These are phyloP conservation scores for Subacronicta megacephala DNA, from an alignment of 2,888 invertebrate species.

Conservation along the genomic window DNA sequence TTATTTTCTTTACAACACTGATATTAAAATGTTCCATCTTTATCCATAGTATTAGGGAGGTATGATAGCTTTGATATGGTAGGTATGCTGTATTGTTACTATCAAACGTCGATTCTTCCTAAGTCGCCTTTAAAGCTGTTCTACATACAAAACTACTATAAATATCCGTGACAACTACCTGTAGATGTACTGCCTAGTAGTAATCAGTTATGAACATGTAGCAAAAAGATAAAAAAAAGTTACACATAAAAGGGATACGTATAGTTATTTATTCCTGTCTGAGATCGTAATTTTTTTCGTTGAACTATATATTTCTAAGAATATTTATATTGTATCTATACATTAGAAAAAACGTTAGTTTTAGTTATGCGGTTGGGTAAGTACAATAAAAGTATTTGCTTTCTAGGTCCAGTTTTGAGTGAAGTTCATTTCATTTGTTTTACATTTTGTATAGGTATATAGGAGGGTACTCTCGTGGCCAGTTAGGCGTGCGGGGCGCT, in stretches of 20 bases:
- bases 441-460: constrained; percentile 65
- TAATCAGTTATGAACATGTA: too few relatives aligned
- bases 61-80: constrained; percentile 23
- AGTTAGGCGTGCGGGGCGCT: constrained; percentile 72
- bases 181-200: too few relatives aligned
- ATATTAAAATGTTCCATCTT: constrained; percentile 39
- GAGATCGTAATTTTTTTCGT: too few relatives aligned
- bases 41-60: constrained; percentile 13
- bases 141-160: too few relatives aligned
- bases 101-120: constrained; percentile 36
- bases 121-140: constrained; percentile 24
- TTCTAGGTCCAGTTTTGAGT: constrained; percentile 46
- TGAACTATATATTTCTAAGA: too few relatives aligned
- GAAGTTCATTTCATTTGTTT: constrained; percentile 60
- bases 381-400: constrained; percentile 47
- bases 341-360: too few relatives aligned
- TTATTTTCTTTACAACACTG: constrained; percentile 39
- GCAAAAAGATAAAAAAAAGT: constrained; percentile 35
- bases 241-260: constrained; percentile 29
- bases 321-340: too few relatives aligned
- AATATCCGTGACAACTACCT: too few relatives aligned
- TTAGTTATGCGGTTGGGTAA: constrained; percentile 22
- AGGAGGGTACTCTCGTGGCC: constrained; percentile 68
- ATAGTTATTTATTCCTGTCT: too few relatives aligned
- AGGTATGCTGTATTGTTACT: constrained; percentile 35